Base-by-base conservation (phyloP, 2,888 invertebrate species). In the Sycophila texana region DNA sequence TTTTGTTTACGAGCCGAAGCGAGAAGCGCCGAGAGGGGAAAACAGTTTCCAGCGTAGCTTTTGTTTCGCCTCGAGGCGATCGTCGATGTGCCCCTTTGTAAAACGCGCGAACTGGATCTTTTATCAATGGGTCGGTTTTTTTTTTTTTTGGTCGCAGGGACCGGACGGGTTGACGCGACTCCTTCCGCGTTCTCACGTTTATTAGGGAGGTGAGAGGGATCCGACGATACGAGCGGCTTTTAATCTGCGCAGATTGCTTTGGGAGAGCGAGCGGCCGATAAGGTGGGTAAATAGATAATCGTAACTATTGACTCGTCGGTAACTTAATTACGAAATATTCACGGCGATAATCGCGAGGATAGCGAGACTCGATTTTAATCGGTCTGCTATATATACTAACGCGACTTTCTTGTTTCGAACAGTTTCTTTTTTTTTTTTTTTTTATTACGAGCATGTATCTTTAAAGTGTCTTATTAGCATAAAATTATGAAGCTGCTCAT, bases 1-100 rank as follows among this genome's bases (percentile, higher is more conserved):
- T 26, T 77, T 77, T 67, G 77, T 77, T 77, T 77, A 77, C 73
- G 73, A 61, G 53, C 73, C 18, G 66, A 58, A 10, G 18, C 7
- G 16, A 2, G 61, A 30, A 2, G 4, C 5, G 39, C 4, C 39
- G 39, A 5, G 7, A 39, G 7, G 39, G 39, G 39, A 39, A 39
- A 39, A 39, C 39, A 39, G 39, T 7, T 39, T 39, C 39, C 39
- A 7, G 26, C 4, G 39, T n/a, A n/a, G 39, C 39, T 39, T 39
- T 39, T 39, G 39, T 39, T 39, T 39, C 63, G 65, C 53, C 26
- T 16, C 53, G 72, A 49, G 7, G 53, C 18, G 26, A 26, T 26
- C 26, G 26, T 39, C 39, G 39, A 7, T 16, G 66, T 20, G 66
- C 47, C 20, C 10, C 16, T 66, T 58, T 63, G 10, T 67, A 30